Base-by-base conservation (phyloP, 2,888 invertebrate species). In the Siphonodentalium dalli region DNA sequence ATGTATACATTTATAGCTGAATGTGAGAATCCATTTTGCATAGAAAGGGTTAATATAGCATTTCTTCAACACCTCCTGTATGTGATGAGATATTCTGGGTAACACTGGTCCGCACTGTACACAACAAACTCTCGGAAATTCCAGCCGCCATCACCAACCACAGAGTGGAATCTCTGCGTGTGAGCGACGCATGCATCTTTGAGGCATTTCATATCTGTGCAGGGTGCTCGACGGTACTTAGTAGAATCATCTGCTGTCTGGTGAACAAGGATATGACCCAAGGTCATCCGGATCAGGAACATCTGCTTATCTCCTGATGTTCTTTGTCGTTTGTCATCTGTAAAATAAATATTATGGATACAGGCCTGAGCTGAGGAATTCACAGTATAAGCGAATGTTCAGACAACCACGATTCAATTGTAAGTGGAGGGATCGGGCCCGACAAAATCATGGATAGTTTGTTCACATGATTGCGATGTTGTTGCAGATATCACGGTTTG, bases 41-140 rank as follows among this genome's bases (percentile, higher is more conserved):
- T n/a, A n/a, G n/a, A n/a, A n/a, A n/a, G n/a, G n/a, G n/a, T n/a
- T n/a, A n/a, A n/a, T n/a, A n/a, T n/a, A n/a, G n/a, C n/a, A n/a
- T n/a, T n/a, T n/a, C n/a, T n/a, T n/a, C n/a, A n/a, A n/a, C n/a
- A n/a, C n/a, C 70, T 49, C 21, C 60, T 56, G 41, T 70, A 70
- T 3, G 64, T 66, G n/a, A 71, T 68, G 15, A 71, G 20, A 40
- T 66, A 71, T 26, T 71, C 71, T 15, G 71, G 71, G 45, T 71
- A 71, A 38, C 65, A 65, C 42, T 65, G 60, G 3, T 58, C 53
- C 21, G 45, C 26, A 1, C 64, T 58, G 38, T 71, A 71, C 5
- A 69, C 65, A 18, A 69, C 66, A 58, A 71, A 71, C 48, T 71
- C 71, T 34, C 71, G 37, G 44, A 68, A 69, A 4, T 65, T 31